Percentiles rank a stretch among this genome's conserved stretches.
phyloP scores from a whole-genome alignment of 2,888 invertebrate genomes.

The Parasteatoda lunata region DNA sequence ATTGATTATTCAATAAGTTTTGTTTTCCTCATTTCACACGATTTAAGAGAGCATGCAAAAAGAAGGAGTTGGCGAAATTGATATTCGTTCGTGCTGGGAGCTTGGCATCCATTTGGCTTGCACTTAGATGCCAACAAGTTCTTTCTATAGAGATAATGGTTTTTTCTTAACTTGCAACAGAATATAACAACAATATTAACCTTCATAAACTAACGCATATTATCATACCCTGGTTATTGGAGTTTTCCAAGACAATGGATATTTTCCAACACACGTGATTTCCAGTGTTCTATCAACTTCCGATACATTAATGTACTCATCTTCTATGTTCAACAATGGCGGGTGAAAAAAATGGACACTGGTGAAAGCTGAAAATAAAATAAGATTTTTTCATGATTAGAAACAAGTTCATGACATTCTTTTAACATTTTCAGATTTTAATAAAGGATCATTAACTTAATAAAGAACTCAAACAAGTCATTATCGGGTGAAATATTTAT shows the following conservation, averaged over 20 bases:
- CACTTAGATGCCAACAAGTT: too few species aligned
- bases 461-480: neutral
- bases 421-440: neutral
- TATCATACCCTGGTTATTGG: constrained; percentile 4
- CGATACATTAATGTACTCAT: constrained; percentile 27
- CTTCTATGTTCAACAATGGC: constrained; percentile 18
- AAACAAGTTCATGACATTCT: neutral
- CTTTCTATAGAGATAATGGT: too few species aligned
- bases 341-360: constrained; percentile 44
- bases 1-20: too few species aligned
- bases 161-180: too few species aligned
- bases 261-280: constrained; percentile 44
- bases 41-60: too few species aligned
- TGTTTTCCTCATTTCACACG: too few species aligned
- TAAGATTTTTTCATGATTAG: neutral
- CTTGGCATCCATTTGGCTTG: too few species aligned
- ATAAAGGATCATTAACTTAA: neutral
- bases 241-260: constrained; percentile 41
- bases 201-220: neutral
- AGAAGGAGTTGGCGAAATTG: too few species aligned
- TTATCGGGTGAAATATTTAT: neutral
- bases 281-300: constrained; percentile 16
- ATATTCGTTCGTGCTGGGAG: too few species aligned
- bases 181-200: neutral
- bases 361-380: constrained; percentile 20